phyloP scores from a whole-genome alignment of 2,888 invertebrate genomes.

The Vanessa cardui region DNA sequence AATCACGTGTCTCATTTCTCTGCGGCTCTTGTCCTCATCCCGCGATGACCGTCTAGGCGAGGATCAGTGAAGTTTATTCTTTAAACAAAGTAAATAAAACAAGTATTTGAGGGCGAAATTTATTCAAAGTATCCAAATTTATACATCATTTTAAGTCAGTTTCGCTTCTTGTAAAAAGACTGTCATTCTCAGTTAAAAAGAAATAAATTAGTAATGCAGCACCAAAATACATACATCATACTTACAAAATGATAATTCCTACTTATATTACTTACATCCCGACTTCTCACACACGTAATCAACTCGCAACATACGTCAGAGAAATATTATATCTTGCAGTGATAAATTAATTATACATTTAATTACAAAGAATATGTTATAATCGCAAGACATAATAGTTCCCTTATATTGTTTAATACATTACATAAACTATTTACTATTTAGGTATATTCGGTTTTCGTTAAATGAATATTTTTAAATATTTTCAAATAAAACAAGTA shows the following conservation, averaged over 20 bases:
- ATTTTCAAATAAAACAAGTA: slow-evolving; percentile 17
- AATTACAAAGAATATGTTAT: not conserved
- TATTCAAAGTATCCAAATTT: slow-evolving; percentile 77
- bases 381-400: slow-evolving; percentile 4
- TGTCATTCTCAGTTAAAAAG: slow-evolving; percentile 68
- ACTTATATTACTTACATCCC: slow-evolving; percentile 46
- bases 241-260: slow-evolving; percentile 61
- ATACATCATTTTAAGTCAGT: slow-evolving; percentile 69
- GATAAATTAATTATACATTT: slow-evolving; percentile 1
- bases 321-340: slow-evolving; percentile 8
- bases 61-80: not conserved
- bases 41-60: too few relatives aligned
- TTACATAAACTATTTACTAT: slow-evolving; percentile 11
- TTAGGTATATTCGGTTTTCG: slow-evolving; percentile 14
- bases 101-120: slow-evolving; percentile 67
- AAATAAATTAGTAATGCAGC: slow-evolving; percentile 82
- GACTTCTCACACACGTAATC: slow-evolving; percentile 20
- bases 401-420: slow-evolving; percentile 8
- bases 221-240: slow-evolving; percentile 78
- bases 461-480: slow-evolving; percentile 12
- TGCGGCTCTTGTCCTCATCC: too few relatives aligned
- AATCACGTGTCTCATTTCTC: too few relatives aligned
- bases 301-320: not conserved
- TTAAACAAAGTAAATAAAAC: slow-evolving; percentile 45
- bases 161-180: slow-evolving; percentile 73